These are phyloP conservation scores for Esox lucius DNA, from an alignment of 2,797 vertebrate species.

Conservation along the genomic window DNA sequence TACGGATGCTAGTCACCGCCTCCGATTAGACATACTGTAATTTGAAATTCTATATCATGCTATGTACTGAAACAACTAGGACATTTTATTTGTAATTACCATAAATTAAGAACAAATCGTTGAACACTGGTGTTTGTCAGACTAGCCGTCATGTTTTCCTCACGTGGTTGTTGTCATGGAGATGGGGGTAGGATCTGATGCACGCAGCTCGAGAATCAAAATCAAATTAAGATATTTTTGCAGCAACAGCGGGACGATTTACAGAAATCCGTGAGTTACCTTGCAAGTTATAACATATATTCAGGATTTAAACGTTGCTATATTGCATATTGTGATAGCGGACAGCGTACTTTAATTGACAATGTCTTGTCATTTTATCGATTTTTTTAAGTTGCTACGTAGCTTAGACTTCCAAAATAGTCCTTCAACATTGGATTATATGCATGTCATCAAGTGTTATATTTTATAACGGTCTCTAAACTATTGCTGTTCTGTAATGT, in stretches of 20 bases:
- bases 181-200: slow-evolving; percentile 28
- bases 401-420: background rate
- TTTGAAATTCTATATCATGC: background rate
- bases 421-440: background rate
- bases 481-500: background rate
- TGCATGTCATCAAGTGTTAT: background rate
- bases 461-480: background rate
- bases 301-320: background rate
- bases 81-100: background rate
- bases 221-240: background rate
- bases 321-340: background rate
- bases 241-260: background rate
- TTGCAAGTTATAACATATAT: background rate
- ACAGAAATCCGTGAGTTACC: background rate
- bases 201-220: slow-evolving; percentile 11
- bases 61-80: background rate
- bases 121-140: background rate
- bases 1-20: background rate
- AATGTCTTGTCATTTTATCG: background rate
- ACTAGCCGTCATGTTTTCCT: background rate
- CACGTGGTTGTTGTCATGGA: slow-evolving; percentile 39
- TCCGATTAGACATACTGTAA: background rate
- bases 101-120: background rate
- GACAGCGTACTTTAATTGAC: background rate
- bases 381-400: background rate